Evolutionary conservation across 2,113 vertebrate genomes (phyloP), one percentile per base, ranked within the genome.

Genomic region (Scartelaos histophorus): DNA sequence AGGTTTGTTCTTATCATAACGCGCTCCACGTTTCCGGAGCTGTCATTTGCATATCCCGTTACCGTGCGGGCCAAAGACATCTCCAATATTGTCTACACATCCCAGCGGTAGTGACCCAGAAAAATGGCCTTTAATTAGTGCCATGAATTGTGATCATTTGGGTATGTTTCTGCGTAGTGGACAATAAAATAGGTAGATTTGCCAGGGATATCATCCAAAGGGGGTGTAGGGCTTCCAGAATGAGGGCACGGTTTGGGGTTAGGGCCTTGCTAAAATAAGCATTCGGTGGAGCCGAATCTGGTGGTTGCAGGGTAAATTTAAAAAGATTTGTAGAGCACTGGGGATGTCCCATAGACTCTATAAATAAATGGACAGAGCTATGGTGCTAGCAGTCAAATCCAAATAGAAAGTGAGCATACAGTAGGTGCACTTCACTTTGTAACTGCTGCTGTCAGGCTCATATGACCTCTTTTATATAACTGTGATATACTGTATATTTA

Each of bases 1-100:
- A 13, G 70, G 69, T 74, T 76, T 76, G 17, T 58, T 71, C 53
- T 51, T 72, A 75, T 61, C 47, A 76, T 66, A 69, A 54, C 17
- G 7, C 7, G 53, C 3, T 21, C 19, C 49, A 10, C 71, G 19
- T 60, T 17, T 5, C 17, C n/a, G 69, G 69, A 34, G 62, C n/a
- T 22, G n/a, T 24, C 38, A 46, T 66, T 64, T 45, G 35, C 64
- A 46, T 47, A 66, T 47, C 21, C 35, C 15, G 21, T 66, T 66
- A 22, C 38, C 21, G 15, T 24, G 21, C 24, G 51, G 56, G 15
- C 11, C 53, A 62, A 7, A 12, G 3, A 66, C 10, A 67, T 69
- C 38, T 1, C 0, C 24, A 11, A 54, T 10, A 38, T 38, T 51
- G 66, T 66, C 25, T n/a, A 35, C 58, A 4, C 29, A 45, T 51